A percentile compares a stretch with the other conserved stretches of the same genome.
Evolutionary conservation across 1,140 invertebrate genomes (phyloP).

Genomic region (Mylabris phalerata): DNA sequence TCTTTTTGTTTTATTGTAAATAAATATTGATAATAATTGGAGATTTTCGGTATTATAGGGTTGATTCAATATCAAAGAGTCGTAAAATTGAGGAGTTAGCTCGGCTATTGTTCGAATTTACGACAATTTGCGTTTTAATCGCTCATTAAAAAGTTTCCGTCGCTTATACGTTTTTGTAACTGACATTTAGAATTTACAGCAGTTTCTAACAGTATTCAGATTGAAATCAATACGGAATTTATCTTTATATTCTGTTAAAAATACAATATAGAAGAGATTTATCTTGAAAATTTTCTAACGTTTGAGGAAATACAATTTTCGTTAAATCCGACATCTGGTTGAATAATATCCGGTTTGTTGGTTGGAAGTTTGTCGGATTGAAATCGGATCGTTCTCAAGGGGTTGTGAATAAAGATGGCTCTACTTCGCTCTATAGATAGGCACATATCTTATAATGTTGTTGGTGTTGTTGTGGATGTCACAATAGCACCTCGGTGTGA

Average conservation of each 20-base stretch:
- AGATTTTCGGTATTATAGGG: too few species aligned
- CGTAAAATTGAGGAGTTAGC: conserved; percentile 5
- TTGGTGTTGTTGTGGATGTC: neutral
- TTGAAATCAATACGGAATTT: neutral
- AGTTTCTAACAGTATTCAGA: neutral
- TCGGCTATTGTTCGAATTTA: conserved; percentile 12
- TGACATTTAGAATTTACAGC: conserved; percentile 10
- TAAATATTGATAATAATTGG: too few species aligned
- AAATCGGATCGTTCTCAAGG: conserved; percentile 6
- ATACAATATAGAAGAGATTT: too few species aligned
- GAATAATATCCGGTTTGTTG: conserved; percentile 3
- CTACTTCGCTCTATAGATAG: too few species aligned
- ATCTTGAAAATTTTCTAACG: too few species aligned
- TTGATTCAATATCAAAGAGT: conserved; percentile 10
- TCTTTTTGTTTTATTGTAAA: too few species aligned
- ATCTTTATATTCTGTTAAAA: conserved; percentile 1
- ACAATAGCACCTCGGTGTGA: conserved; percentile 3
- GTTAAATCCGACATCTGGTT: neutral
- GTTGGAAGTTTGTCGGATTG: conserved; percentile 4
- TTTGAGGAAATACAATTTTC: too few species aligned
- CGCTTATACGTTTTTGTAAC: conserved; percentile 5
- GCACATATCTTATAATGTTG: too few species aligned
- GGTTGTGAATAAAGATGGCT: conserved; percentile 6
- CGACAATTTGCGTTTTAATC: conserved; percentile 8
- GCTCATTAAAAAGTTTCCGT: conserved; percentile 17